Evolutionary conservation across 1,140 invertebrate species (phyloP).

Genomic region (Contarinia nasturtii): DNA sequence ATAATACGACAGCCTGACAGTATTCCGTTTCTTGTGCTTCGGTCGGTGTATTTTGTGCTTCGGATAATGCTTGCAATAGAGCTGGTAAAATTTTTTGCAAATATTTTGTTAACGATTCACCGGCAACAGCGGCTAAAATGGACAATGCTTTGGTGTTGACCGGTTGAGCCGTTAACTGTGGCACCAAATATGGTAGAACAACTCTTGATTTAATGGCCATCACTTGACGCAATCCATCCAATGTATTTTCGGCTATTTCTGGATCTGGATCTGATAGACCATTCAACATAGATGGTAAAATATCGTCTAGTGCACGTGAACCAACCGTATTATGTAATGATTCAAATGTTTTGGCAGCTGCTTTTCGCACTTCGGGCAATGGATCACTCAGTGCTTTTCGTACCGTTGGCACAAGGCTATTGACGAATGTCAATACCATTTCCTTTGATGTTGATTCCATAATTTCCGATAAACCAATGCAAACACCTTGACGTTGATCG

Average conservation of each 20-base stretch:
- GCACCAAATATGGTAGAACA: slow-evolving; percentile 87
- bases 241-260: slow-evolving; percentile 57
- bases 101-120: slow-evolving; percentile 84
- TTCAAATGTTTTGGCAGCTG: slow-evolving; percentile 93
- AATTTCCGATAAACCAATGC: slow-evolving; percentile 95
- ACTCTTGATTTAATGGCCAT: slow-evolving; percentile 93
- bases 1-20: slow-evolving; percentile 81
- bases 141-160: slow-evolving; percentile 88
- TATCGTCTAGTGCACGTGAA: slow-evolving; percentile 88
- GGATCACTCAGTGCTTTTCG: slow-evolving; percentile 85
- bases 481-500: slow-evolving; percentile 93
- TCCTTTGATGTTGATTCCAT: slow-evolving; percentile 91
- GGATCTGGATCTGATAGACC: slow-evolving; percentile 61
- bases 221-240: slow-evolving; percentile 89
- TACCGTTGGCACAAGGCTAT: slow-evolving; percentile 94
- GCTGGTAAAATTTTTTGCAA: slow-evolving; percentile 81
- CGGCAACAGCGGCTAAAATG: slow-evolving; percentile 79
- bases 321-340: slow-evolving; percentile 89
- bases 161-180: slow-evolving; percentile 71
- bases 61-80: slow-evolving; percentile 56
- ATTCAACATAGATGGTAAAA: slow-evolving; percentile 75
- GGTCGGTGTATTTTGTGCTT: slow-evolving; percentile 43
- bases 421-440: slow-evolving; percentile 84
- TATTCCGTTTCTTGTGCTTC: slow-evolving; percentile 73
- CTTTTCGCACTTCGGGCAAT: slow-evolving; percentile 75